Percentiles rank a stretch among this genome's conserved stretches.
Conservation (phyloP, 1,140 invertebrate species). For the Drosophila orosa region DNA sequence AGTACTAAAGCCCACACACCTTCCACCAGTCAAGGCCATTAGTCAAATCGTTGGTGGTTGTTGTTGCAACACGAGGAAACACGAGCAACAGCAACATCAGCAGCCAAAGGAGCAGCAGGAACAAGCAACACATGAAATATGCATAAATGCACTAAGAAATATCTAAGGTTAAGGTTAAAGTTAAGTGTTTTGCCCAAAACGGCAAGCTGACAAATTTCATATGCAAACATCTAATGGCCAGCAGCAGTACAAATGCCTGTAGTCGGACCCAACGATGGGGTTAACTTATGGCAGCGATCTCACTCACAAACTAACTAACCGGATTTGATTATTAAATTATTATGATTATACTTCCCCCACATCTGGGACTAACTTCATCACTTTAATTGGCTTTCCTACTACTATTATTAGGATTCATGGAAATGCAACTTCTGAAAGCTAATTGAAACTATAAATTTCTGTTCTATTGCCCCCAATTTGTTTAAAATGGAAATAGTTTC, state of each 20-base stretch:
- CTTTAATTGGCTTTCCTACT: constrained; percentile 15
- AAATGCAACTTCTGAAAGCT: background rate
- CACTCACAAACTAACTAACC: constrained; percentile 4
- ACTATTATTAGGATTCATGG: background rate
- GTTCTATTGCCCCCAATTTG: background rate
- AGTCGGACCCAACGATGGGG: constrained; percentile 5
- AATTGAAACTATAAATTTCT: constrained; percentile 5
- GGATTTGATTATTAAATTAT: constrained; percentile 38
- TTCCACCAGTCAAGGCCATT: constrained; percentile 62
- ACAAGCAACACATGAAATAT: constrained; percentile 59
- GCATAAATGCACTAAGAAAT: constrained; percentile 54
- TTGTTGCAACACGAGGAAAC: constrained; percentile 20
- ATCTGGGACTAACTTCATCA: background rate
- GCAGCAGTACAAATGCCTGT: constrained; percentile 3
- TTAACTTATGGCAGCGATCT: constrained; percentile 29
- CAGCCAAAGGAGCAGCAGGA: constrained; percentile 16
- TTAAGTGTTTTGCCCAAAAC: constrained; percentile 65
- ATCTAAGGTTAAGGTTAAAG: constrained; percentile 74
- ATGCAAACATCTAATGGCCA: constrained; percentile 42
- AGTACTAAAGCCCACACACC: constrained; percentile 17
- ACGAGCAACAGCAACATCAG: constrained; percentile 4
- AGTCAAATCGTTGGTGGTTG: constrained; percentile 63
- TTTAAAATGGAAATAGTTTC: constrained; percentile 4
- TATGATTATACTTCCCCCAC: constrained; percentile 17
- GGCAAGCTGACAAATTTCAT: constrained; percentile 43